Evolutionary conservation across 1,140 invertebrate species (phyloP).

Genomic region (Leucophenga varia): DNA sequence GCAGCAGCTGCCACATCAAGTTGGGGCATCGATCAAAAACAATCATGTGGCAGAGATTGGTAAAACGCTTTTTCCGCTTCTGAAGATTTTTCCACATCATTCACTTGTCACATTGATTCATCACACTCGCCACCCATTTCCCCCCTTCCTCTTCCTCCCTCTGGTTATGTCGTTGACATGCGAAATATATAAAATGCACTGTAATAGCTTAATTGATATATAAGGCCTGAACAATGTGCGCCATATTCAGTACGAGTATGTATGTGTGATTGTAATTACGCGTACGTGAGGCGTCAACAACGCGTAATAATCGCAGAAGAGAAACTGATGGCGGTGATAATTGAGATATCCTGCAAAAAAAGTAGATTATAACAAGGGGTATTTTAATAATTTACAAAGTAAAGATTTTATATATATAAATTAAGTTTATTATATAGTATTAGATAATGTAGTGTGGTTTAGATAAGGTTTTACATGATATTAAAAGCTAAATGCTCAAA

Average conservation of each 20-base stretch:
- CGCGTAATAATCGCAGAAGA: no score
- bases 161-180: constrained; percentile 9
- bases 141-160: not conserved
- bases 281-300: no score
- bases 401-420: no score
- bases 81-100: constrained; percentile 21
- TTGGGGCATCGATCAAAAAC: constrained; percentile 30
- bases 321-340: no score
- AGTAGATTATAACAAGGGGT: no score
- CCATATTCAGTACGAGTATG: constrained; percentile 14
- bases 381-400: no score
- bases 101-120: constrained; percentile 9
- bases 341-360: no score
- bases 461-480: no score
- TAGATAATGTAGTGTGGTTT: no score
- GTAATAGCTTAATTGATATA: constrained; percentile 51
- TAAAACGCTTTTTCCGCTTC: constrained; percentile 26
- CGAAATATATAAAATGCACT: constrained; percentile 30
- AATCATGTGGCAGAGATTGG: constrained; percentile 7
- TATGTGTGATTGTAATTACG: no score
- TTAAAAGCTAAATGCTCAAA: no score
- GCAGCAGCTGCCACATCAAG: constrained; percentile 22
- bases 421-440: no score
- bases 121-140: constrained; percentile 21
- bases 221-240: constrained; percentile 22